phyloP scores from a whole-genome alignment of 2,797 vertebrate species.

The Crenichthys baileyi region DNA sequence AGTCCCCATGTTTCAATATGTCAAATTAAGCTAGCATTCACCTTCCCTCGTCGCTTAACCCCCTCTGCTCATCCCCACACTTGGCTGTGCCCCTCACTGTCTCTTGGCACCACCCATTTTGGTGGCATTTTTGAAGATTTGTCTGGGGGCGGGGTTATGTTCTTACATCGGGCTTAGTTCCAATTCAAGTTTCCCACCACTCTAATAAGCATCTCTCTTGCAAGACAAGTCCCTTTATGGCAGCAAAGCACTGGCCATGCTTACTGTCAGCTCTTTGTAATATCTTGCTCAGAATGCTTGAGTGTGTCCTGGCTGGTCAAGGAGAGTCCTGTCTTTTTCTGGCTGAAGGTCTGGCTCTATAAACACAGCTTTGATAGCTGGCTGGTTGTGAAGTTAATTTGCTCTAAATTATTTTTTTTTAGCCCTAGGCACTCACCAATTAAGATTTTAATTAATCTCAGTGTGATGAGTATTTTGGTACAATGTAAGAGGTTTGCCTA shows the following conservation, averaged over 20 bases:
- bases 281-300: slow-evolving; percentile 59
- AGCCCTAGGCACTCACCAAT: slow-evolving; percentile 43
- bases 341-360: slow-evolving; percentile 49
- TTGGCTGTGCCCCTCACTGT: too few species aligned
- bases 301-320: slow-evolving; percentile 64
- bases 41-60: too few species aligned
- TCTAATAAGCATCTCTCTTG: slow-evolving; percentile 68
- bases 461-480: slow-evolving; percentile 40
- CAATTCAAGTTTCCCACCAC: slow-evolving; percentile 68
- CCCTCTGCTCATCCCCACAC: too few species aligned
- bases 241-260: slow-evolving; percentile 51
- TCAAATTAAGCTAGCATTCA: too few species aligned
- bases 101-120: too few species aligned
- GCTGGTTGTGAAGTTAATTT: slow-evolving; percentile 54
- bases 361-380: slow-evolving; percentile 55
- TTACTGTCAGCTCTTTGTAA: slow-evolving; percentile 80
- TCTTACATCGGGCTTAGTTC: slow-evolving; percentile 28
- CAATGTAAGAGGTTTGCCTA: slow-evolving; percentile 24
- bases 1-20: too few species aligned
- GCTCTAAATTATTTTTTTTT: slow-evolving; percentile 27
- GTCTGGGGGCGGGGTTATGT: neutral
- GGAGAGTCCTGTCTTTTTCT: slow-evolving; percentile 75
- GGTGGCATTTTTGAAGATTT: too few species aligned
- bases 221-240: slow-evolving; percentile 70
- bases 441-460: slow-evolving; percentile 54